Base-by-base conservation (phyloP, 2,888 invertebrate genomes). In the Drosophila recens region DNA sequence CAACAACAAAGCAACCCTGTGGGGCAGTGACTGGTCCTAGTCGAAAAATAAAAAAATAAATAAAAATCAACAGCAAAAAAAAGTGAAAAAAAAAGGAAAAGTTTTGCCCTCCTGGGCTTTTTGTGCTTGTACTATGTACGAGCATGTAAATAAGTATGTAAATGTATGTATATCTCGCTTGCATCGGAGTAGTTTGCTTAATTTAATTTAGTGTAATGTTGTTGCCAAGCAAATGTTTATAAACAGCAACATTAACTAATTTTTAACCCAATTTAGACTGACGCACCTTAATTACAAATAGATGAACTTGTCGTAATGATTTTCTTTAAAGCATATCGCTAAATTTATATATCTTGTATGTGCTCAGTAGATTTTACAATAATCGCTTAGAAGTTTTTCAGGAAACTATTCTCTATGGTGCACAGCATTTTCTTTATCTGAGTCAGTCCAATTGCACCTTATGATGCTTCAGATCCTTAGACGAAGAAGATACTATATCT, bases 101-200 rank as follows among this genome's bases (percentile, higher is more conserved):
- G 59, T 64, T 75, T 79, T 75, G 27, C 63, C 65, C 79, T 79
- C 56, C 71, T 77, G 61, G 67, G 79, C 38, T n/a, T 54, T 62
- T 51, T 38, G 13, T 53, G 43, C 38, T 40, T 63, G 51, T 36
- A 9, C 56, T 23, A 45, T 34, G 62, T 27, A 45, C 2, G 10
- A 13, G 48, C 46, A 40, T 48, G 15, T 42, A 48, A 51, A 61
- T 51, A 51, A 45, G 43, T 64, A 43, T 65, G 65, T 43, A 52
- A 59, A 46, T 51, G 11, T 57, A 46, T 15, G 27, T 65, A 57
- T 57, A 42, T 53, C 4, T n/a, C n/a, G 13, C 11, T 11, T 17
- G n/a, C 23, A 48, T 42, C 40, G 23, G 34, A 27, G 38, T 51
- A 61, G 67, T 62, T 43, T 51, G 63, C 15, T 56, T 62, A 67